Base-by-base conservation (phyloP, 2,113 vertebrate genomes). In the Procapra przewalskii region DNA sequence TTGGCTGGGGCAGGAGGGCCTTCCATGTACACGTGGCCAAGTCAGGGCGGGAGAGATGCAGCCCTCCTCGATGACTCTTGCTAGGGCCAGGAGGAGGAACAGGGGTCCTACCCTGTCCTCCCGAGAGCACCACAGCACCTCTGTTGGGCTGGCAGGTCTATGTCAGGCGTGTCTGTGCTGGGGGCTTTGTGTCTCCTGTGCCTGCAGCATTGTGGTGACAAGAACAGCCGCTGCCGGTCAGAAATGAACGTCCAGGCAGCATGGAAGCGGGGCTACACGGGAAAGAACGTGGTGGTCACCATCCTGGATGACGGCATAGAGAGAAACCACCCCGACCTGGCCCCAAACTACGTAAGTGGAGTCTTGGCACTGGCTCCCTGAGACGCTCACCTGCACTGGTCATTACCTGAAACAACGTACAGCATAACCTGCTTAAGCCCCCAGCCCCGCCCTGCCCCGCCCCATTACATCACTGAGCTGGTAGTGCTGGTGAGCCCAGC, bases 221-320 rank as follows among this genome's bases (percentile, higher is more conserved):
- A 98, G 87, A 97, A 97, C 98, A 98, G 98, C 9, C 99, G 98
- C 64, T 99, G 99, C 97, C 97, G 99, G 36, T 99, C 99, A 0
- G 99, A 99, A 92, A 99, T 99, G 99, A 99, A 99, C 3, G 43
- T 99, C 79, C 97, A 99, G 96, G 98, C 99, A 1, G 99, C 99
- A 0, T 99, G 99, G 99, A 99, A 99, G 98, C 97, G 98, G 77
- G 99, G 99, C 95, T 99, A 99, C 97, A 99, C 99, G 0, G 99
- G 99, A 5, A 99, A 98, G 54, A 99, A 99, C 0, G 99, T 99
- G 64, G 99, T 99, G 91, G 98, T 99, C 83, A 99, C 99, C 95
- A 99, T 99, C 95, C 98, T 99, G 0, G 99, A 99, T 5, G 99
- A 99, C 6, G 99, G 99, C 91, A 99, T 99, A 43, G 99, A 99